Conservation (phyloP, 1,140 invertebrate genomes). For the Dryas iulia region DNA sequence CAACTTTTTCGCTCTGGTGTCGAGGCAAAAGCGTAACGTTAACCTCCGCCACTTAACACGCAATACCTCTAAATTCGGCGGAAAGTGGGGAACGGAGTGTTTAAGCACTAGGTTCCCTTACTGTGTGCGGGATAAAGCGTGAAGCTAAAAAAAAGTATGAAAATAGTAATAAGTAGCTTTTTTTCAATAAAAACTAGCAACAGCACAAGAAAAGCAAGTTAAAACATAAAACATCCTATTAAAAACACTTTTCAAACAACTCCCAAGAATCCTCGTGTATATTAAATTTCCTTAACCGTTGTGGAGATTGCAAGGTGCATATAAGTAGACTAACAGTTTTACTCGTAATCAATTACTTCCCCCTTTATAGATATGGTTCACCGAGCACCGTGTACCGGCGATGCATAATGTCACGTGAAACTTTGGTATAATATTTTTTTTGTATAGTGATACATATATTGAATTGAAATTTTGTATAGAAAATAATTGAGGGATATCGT, state of each 20-base stretch:
- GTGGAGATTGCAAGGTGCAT: slow-evolving; percentile 44
- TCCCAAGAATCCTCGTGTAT: slow-evolving; percentile 28
- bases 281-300: slow-evolving; percentile 45
- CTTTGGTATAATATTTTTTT: background rate
- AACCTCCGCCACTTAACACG: too few species aligned
- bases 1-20: too few species aligned
- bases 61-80: too few species aligned
- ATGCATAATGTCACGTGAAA: background rate
- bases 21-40: too few species aligned
- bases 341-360: slow-evolving; percentile 53
- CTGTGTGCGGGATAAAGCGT: too few species aligned
- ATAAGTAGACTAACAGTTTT: slow-evolving; percentile 62
- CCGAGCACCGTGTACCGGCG: slow-evolving; percentile 3
- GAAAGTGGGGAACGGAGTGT: too few species aligned
- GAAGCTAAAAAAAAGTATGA: too few species aligned
- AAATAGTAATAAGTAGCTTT: too few species aligned
- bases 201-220: background rate
- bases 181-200: background rate
- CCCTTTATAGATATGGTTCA: slow-evolving; percentile 20
- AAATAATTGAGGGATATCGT: too few species aligned
- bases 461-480: too few species aligned
- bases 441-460: too few species aligned
- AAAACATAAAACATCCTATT: background rate
- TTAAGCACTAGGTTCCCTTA: too few species aligned
- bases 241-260: background rate